Base-by-base conservation (phyloP, 2,888 invertebrate genomes). In the Drosophila falleni region DNA sequence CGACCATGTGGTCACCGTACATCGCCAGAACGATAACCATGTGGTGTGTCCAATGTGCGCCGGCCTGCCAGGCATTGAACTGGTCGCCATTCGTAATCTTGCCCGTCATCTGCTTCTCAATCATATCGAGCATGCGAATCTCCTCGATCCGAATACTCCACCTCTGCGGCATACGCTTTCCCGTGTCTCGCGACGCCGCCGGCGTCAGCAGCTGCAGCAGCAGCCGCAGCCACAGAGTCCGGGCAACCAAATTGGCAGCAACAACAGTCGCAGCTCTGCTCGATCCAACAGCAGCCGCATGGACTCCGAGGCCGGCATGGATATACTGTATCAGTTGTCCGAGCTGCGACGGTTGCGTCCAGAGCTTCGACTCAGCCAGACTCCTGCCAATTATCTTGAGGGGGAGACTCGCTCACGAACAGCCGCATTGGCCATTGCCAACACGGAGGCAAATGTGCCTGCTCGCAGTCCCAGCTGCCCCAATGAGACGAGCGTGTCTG, bases 31-130 rank as follows among this genome's bases (percentile, higher is more conserved):
- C n/a, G 73, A 83, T 0, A 55, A 10, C 19, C 54, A 77, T 26
- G 86, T 89, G 5, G 84, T 89, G 4, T 87, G 86, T 15, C 86
- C 86, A 9, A 69, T 87, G 77, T 87, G 86, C 46, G 78, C 81
- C 16, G 58, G 67, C 0, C 41, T 83, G 39, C 81, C 89, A 2
- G 71, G 61, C 41, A 56, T 72, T 5, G 69, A 83, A 9, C 49
- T 89, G 46, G 69, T 83, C 5, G 37, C 70, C 19, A 81, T 87
- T 16, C 70, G 73, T 13, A 81, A 83, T 42, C 65, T 87, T 6
- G 68, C 79, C 2, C 74, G 73, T 1, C 86, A 87, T 15, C 46
- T 87, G 44, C 56, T 88, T 13, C 72, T 74, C 33, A 81, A 79
- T 49, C 86, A 87, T 37, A 70, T 80, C 26, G 89, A 89, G 42